Percentiles rank a stretch among this genome's conserved stretches.
Evolutionary conservation across 2,797 vertebrate species (phyloP).

Genomic region (Lepilemur septentrionalis): DNA sequence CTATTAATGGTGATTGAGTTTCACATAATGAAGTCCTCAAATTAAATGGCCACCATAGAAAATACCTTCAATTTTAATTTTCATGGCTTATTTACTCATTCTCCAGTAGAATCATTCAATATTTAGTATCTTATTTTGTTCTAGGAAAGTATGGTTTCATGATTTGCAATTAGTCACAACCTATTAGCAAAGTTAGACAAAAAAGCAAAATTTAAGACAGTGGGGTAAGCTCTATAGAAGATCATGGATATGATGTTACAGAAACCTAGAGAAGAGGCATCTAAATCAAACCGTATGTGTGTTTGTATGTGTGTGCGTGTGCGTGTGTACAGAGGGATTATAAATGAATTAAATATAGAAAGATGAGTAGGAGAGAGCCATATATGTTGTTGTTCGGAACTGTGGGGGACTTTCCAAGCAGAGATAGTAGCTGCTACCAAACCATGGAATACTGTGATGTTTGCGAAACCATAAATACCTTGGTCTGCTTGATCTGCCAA

Average conservation of each 20-base stretch:
- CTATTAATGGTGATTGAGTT: not conserved
- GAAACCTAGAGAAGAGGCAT: not conserved
- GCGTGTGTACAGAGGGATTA: not conserved
- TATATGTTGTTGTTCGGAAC: not conserved
- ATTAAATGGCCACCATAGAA: not conserved
- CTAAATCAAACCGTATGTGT: not conserved
- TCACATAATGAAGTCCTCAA: not conserved
- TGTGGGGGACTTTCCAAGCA: not conserved
- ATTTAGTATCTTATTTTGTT: not conserved
- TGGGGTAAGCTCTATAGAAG: not conserved
- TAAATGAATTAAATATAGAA: not conserved
- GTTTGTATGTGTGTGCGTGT: not conserved
- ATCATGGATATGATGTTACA: not conserved
- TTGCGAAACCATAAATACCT: not conserved
- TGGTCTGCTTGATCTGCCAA: not conserved
- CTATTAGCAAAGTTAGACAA: not conserved
- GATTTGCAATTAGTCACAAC: not conserved
- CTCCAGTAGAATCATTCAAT: not conserved
- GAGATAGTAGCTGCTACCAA: not conserved
- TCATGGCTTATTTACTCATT: not conserved
- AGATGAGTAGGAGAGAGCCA: not conserved
- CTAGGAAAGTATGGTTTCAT: not conserved
- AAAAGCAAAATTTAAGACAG: not conserved
- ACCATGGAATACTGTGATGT: not conserved
- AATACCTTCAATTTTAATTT: not conserved